phyloP scores from a whole-genome alignment of 2,113 vertebrate species.

The Zingel zingel region DNA sequence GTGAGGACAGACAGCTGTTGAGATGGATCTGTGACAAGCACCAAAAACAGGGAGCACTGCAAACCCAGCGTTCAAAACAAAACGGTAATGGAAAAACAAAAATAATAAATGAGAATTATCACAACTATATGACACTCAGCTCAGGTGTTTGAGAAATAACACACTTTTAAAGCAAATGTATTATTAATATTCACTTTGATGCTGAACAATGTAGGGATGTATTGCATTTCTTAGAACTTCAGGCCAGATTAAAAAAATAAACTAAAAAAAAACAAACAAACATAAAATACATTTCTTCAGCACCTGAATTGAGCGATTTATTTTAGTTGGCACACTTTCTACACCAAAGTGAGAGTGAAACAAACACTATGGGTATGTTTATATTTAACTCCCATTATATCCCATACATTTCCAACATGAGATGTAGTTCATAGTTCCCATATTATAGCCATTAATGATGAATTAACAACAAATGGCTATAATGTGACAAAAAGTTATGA shows the following conservation, averaged over 20 bases:
- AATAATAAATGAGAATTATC: neutral
- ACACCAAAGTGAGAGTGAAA: conserved; percentile 13
- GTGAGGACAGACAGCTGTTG: conserved; percentile 41
- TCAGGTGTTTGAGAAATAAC: conserved; percentile 28
- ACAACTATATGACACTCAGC: conserved; percentile 33
- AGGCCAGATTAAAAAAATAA: neutral
- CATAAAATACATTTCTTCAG: neutral
- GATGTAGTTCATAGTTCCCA: neutral
- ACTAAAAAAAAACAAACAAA: neutral
- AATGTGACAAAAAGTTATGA: conserved; percentile 7
- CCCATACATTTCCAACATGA: conserved; percentile 3
- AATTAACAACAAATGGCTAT: neutral
- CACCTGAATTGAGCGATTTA: conserved; percentile 46
- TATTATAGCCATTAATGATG: neutral
- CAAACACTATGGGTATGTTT: conserved; percentile 2
- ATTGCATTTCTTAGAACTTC: neutral
- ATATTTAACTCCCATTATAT: conserved; percentile 11
- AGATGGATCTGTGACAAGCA: conserved; percentile 14
- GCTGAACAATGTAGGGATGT: neutral
- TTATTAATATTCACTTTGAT: neutral
- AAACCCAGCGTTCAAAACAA: neutral
- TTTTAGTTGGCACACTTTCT: neutral
- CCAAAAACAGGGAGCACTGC: conserved; percentile 14
- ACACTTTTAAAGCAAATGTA: neutral
- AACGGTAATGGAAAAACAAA: conserved; percentile 14